A percentile compares a stretch with the other conserved stretches of the same genome.
These are phyloP conservation scores for Anadara kagoshimensis DNA, from an alignment of 1,140 invertebrate genomes.

Conservation along the genomic window DNA sequence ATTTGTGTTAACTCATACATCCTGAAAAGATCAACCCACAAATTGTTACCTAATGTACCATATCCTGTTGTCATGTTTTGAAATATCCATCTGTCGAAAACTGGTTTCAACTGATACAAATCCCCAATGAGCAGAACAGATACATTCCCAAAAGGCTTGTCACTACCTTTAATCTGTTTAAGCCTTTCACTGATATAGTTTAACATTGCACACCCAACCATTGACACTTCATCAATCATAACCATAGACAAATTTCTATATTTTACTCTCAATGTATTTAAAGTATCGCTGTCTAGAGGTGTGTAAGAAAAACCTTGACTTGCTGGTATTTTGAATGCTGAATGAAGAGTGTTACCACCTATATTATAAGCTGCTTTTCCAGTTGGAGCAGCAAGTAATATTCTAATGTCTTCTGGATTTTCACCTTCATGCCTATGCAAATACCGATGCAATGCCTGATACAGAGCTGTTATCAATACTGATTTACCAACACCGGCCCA, in stretches of 20 bases:
- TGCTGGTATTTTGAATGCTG: slow-evolving; percentile 25
- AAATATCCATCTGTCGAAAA: slow-evolving; percentile 8
- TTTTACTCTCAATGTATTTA: slow-evolving; percentile 28
- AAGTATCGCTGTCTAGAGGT: slow-evolving; percentile 16
- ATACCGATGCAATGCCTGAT: slow-evolving; percentile 1
- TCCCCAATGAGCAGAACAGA: slow-evolving; percentile 32
- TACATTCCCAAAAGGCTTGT: slow-evolving; percentile 21
- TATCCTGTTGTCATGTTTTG: background rate
- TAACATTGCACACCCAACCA: slow-evolving; percentile 22
- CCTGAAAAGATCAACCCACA: background rate
- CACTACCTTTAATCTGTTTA: slow-evolving; percentile 23
- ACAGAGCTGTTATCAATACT: slow-evolving; percentile 4
- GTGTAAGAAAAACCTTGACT: slow-evolving; percentile 4
- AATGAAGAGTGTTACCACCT: background rate
- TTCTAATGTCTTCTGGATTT: slow-evolving; percentile 24
- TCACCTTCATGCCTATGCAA: slow-evolving; percentile 5
- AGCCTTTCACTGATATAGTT: slow-evolving; percentile 21
- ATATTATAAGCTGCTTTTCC: slow-evolving; percentile 40
- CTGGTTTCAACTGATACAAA: background rate
- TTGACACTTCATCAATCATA: slow-evolving; percentile 32
- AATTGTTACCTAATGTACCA: background rate
- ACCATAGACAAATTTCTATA: slow-evolving; percentile 21
- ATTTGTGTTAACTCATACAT: background rate
- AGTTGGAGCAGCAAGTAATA: slow-evolving; percentile 29
- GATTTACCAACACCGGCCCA: slow-evolving; percentile 35